Evolutionary conservation across 1,140 invertebrate genomes (phyloP).

Genomic region (Euglossa dilemma): DNA sequence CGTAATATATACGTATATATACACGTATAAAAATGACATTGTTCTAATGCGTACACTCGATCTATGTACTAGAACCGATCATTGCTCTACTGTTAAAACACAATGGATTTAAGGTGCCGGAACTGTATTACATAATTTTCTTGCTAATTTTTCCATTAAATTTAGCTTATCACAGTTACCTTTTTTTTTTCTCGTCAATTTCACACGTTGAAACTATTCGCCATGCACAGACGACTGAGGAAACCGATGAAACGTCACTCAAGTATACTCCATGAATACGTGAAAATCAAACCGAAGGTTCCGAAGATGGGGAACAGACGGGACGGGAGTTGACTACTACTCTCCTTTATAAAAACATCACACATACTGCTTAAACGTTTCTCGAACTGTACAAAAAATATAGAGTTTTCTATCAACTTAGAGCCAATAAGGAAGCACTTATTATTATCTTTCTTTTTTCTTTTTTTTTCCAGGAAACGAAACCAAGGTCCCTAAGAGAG

Average conservation of each 20-base stretch:
- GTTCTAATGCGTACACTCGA: background rate
- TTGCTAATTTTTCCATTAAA: background rate
- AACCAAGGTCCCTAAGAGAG: constrained; percentile 9
- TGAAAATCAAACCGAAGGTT: background rate
- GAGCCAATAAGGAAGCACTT: constrained; percentile 44
- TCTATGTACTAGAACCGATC: background rate
- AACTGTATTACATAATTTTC: background rate
- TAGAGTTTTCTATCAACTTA: constrained; percentile 35
- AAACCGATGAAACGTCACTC: constrained; percentile 39
- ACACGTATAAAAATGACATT: background rate
- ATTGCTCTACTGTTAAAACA: background rate
- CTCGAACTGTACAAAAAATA: constrained; percentile 46
- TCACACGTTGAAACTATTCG: background rate
- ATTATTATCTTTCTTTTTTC: background rate
- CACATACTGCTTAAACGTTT: background rate
- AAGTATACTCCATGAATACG: background rate
- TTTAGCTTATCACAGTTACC: constrained; percentile 37
- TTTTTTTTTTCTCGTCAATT: background rate
- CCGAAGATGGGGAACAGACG: no score
- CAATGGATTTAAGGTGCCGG: background rate
- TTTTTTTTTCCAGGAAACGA: constrained; percentile 7
- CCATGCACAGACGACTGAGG: constrained; percentile 4
- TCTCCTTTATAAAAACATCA: constrained; percentile 29
- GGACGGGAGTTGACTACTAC: background rate
- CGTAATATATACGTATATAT: background rate